Evolutionary conservation across 2,113 vertebrate species (phyloP), one percentile per base, ranked within the genome.

Genomic region (Microtus richardsoni): DNA sequence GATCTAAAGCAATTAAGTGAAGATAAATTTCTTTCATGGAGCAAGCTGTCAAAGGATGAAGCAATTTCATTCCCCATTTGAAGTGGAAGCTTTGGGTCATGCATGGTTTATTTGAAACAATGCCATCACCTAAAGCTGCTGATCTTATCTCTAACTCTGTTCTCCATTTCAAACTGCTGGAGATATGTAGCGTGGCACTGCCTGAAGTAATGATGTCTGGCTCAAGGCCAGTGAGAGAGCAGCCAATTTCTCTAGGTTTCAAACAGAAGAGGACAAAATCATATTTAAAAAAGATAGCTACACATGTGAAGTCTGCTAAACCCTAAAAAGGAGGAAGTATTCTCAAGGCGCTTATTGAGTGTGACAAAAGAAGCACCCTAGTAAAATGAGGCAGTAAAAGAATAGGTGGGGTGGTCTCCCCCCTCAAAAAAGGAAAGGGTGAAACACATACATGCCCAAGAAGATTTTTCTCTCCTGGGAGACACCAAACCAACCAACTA

Each of bases 71-170:
- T 99, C 98, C 98, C 98, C 98, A 98, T 98, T 98, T 99, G 98
- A 99, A 99, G 98, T 99, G 98, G 98, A 99, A 98, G 98, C 98
- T 99, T 98, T 98, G 98, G 98, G 98, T 99, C 99, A 99, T 97
- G 99, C 98, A 98, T 98, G 98, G 98, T 98, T 99, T 98, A 99
- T 98, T 99, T 99, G 99, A 99, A 99, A 98, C 98, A 98, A 98
- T 98, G 99, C 99, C 99, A 99, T 99, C 98, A 98, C 98, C 98
- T 99, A 98, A 98, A 99, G 99, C 98, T 98, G 98, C 98, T 98
- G 98, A 99, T 99, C 98, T 98, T 99, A 99, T 99, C 99, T 98
- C 97, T 98, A 97, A 93, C 97, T 98, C 97, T 33, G 88, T 98
- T 98, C 98, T 98, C 98, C 97, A 97, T 98, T 98, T 98, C 98